phyloP scores from a whole-genome alignment of 2,797 vertebrate species.

The Geotria australis region DNA sequence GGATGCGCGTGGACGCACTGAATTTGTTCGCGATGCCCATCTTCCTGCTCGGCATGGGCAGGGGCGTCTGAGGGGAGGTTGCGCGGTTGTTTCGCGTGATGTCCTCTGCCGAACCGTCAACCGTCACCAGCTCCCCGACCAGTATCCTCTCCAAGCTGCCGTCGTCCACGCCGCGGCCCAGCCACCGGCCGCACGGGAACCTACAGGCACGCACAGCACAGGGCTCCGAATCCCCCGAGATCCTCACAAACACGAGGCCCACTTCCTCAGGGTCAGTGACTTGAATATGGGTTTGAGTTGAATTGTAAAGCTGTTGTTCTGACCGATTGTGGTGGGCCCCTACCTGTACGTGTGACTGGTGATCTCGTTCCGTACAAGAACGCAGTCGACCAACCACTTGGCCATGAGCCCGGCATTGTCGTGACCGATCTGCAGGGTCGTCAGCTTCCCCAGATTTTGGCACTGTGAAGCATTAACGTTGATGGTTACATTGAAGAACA shows the following conservation, averaged over 20 bases:
- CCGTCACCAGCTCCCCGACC: slow-evolving; percentile 57
- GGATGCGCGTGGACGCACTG: too few species aligned
- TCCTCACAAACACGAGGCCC: not conserved
- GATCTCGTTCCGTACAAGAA: slow-evolving; percentile 87
- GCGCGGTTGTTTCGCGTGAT: too few species aligned
- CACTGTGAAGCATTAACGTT: slow-evolving; percentile 18
- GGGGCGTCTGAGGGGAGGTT: too few species aligned
- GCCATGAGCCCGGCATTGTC: slow-evolving; percentile 90
- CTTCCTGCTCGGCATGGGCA: too few species aligned
- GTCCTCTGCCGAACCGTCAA: too few species aligned
- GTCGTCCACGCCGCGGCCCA: slow-evolving; percentile 87
- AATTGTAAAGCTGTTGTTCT: slow-evolving; percentile 11
- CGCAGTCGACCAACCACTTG: slow-evolving; percentile 89
- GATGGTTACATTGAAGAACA: too few species aligned
- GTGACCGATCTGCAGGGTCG: slow-evolving; percentile 90
- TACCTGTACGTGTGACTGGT: slow-evolving; percentile 95
- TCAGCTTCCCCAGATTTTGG: slow-evolving; percentile 91
- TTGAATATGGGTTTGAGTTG: not conserved
- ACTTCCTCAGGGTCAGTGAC: not conserved
- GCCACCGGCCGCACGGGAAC: slow-evolving; percentile 87
- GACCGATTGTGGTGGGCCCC: too few species aligned
- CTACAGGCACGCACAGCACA: slow-evolving; percentile 11
- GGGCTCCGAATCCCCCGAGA: not conserved
- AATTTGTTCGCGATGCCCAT: too few species aligned
- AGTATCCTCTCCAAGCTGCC: slow-evolving; percentile 84